These are phyloP conservation scores for Amiota communis DNA, from an alignment of 2,888 invertebrate genomes.

Conservation along the genomic window DNA sequence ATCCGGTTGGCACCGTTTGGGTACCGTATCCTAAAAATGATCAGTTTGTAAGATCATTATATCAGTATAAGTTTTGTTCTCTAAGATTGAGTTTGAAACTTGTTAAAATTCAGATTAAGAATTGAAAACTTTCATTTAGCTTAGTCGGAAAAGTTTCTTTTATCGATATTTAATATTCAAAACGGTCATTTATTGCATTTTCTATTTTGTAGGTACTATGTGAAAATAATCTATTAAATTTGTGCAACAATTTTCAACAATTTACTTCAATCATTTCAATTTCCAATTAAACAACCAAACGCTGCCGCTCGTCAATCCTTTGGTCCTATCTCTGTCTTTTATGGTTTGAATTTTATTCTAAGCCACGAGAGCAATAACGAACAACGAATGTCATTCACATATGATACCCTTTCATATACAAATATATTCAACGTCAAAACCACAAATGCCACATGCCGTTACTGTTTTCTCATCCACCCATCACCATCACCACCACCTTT, in stretches of 20 bases:
- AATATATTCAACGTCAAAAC: conserved; percentile 56
- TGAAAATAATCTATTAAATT: neutral
- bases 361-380: conserved; percentile 63
- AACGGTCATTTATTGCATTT: too few relatives aligned
- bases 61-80: too few relatives aligned
- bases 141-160: too few relatives aligned
- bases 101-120: too few relatives aligned
- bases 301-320: conserved; percentile 7
- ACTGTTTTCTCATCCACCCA: conserved; percentile 43
- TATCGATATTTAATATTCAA: too few relatives aligned
- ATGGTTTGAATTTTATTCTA: conserved; percentile 54
- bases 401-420: conserved; percentile 45
- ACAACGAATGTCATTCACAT: conserved; percentile 67
- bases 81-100: too few relatives aligned
- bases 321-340: neutral
- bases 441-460: conserved; percentile 55
- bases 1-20: too few relatives aligned
- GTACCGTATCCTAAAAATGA: too few relatives aligned
- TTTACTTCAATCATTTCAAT: conserved; percentile 24
- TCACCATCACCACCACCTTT: conserved; percentile 12
- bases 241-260: neutral
- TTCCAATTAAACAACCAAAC: conserved; percentile 23
- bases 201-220: too few relatives aligned
- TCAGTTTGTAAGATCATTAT: too few relatives aligned
- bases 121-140: too few relatives aligned